These are phyloP conservation scores for Pampus argenteus DNA, from an alignment of 2,797 vertebrate genomes.

Conservation along the genomic window DNA sequence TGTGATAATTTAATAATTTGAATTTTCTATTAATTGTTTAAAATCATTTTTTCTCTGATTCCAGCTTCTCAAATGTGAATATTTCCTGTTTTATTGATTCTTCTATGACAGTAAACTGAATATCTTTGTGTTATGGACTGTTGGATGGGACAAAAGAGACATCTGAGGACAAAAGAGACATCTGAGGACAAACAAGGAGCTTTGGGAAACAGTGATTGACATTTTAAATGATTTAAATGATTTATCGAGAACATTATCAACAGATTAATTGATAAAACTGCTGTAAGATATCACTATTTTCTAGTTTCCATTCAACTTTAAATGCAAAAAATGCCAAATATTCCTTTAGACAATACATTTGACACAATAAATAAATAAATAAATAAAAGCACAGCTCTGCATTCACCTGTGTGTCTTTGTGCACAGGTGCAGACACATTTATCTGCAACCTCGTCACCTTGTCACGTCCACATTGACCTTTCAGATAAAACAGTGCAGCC, in stretches of 20 bases:
- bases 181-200: too few relatives aligned
- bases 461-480: conserved; percentile 64
- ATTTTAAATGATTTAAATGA: not conserved
- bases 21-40: too few relatives aligned
- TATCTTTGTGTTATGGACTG: not conserved
- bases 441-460: conserved; percentile 61
- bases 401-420: conserved; percentile 27
- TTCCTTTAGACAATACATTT: not conserved
- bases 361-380: too few relatives aligned
- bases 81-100: not conserved
- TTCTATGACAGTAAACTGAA: not conserved
- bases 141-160: not conserved
- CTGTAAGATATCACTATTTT: not conserved
- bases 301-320: not conserved
- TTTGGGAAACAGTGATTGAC: too few relatives aligned
- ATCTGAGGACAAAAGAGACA: too few relatives aligned
- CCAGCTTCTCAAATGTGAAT: too few relatives aligned
- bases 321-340: not conserved
- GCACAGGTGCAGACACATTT: conserved; percentile 46
- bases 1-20: not conserved
- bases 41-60: too few relatives aligned
- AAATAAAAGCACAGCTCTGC: not conserved
- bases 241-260: not conserved
- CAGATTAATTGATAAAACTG: not conserved
- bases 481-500: conserved; percentile 32